Percentiles rank a stretch among this genome's conserved stretches.
Evolutionary conservation across 2,888 invertebrate species (phyloP).

Genomic region (Microchrysa polita): DNA sequence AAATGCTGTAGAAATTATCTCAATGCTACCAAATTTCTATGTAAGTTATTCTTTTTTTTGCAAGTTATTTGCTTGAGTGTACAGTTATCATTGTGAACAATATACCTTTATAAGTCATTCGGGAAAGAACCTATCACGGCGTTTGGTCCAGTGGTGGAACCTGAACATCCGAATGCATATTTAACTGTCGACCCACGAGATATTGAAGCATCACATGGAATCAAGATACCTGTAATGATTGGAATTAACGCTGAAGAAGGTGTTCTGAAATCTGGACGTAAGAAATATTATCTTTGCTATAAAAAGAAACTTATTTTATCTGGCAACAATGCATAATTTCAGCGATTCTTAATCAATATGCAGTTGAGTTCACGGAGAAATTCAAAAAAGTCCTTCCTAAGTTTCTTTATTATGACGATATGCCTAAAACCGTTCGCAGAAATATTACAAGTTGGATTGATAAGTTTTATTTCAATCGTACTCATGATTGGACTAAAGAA

Average conservation of each 20-base stretch:
- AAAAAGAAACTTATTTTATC: too few species aligned
- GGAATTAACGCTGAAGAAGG: constrained; percentile 77
- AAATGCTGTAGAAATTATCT: constrained; percentile 69
- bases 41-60: constrained; percentile 15
- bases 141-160: constrained; percentile 77
- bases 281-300: background rate
- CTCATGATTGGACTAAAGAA: constrained; percentile 59
- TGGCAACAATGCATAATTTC: too few species aligned
- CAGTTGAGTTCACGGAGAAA: constrained; percentile 65
- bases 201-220: constrained; percentile 39
- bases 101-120: constrained; percentile 61
- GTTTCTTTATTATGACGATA: constrained; percentile 67
- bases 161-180: constrained; percentile 71
- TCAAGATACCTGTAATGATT: constrained; percentile 71
- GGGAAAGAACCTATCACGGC: constrained; percentile 78
- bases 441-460: constrained; percentile 65
- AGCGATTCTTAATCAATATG: constrained; percentile 57
- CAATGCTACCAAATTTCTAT: constrained; percentile 56
- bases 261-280: constrained; percentile 65
- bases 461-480: constrained; percentile 65
- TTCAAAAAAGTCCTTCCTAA: constrained; percentile 67
- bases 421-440: constrained; percentile 60
- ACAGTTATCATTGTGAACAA: background rate
- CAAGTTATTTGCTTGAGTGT: too few species aligned
- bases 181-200: constrained; percentile 69